phyloP scores from a whole-genome alignment of 2,888 invertebrate species.

The Pyrgus malvae region DNA sequence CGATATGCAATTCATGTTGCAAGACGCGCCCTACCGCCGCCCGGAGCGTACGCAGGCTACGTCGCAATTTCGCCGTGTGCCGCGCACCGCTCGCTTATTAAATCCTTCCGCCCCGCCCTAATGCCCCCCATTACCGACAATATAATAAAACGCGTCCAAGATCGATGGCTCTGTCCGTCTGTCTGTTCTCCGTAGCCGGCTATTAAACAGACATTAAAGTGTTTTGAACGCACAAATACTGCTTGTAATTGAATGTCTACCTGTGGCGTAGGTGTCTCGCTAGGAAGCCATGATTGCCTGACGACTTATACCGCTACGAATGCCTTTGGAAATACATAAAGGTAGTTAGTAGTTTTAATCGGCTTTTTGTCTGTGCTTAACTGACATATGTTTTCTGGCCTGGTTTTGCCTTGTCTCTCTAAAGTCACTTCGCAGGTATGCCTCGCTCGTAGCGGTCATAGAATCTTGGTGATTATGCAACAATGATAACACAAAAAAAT shows the following conservation, averaged over 20 bases:
- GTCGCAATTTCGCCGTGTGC: constrained; percentile 58
- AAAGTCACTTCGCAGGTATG: too few relatives aligned
- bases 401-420: too few relatives aligned
- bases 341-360: too few relatives aligned
- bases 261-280: not conserved
- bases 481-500: too few relatives aligned
- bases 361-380: too few relatives aligned
- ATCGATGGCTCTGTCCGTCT: constrained; percentile 32
- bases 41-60: constrained; percentile 58
- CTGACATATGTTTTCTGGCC: too few relatives aligned
- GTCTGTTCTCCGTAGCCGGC: constrained; percentile 31
- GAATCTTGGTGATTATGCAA: too few relatives aligned
- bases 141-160: constrained; percentile 65
- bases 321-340: not conserved
- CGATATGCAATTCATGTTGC: not conserved
- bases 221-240: constrained; percentile 23
- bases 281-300: not conserved
- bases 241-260: constrained; percentile 21
- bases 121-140: constrained; percentile 74
- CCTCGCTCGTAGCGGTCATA: too few relatives aligned
- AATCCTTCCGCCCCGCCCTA: constrained; percentile 76
- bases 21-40: constrained; percentile 44
- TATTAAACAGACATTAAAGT: constrained; percentile 60
- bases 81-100: constrained; percentile 72
- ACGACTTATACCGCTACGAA: not conserved